Evolutionary conservation across 2,888 invertebrate genomes (phyloP).

Genomic region (Drosophila dives): DNA sequence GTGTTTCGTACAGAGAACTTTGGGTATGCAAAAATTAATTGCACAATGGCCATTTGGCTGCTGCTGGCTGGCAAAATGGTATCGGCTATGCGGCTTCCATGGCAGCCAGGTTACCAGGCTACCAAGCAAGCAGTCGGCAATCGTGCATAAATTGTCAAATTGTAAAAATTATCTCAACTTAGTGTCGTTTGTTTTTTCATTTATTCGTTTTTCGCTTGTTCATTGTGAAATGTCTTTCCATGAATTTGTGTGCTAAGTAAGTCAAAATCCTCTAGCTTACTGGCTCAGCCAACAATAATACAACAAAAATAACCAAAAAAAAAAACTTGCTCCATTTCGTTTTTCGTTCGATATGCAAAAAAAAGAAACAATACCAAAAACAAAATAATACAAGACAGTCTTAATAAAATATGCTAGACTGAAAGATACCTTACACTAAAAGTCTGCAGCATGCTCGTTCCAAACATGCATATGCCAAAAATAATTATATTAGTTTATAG

Average conservation of each 20-base stretch:
- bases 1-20: constrained; percentile 56
- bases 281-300: constrained; percentile 7
- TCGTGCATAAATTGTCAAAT: constrained; percentile 82
- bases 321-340: constrained; percentile 70
- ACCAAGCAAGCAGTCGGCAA: constrained; percentile 48
- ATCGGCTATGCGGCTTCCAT: constrained; percentile 20
- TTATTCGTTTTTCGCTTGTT: constrained; percentile 34
- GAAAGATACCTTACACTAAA: constrained; percentile 6
- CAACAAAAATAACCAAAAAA: neutral
- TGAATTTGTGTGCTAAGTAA: constrained; percentile 63
- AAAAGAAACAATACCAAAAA: constrained; percentile 14
- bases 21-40: constrained; percentile 69
- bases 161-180: constrained; percentile 81
- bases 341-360: constrained; percentile 71
- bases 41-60: constrained; percentile 63
- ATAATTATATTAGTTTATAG: neutral
- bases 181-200: constrained; percentile 54
- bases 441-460: neutral
- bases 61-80: constrained; percentile 8
- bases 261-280: constrained; percentile 41
- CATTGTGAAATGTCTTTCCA: constrained; percentile 75
- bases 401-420: constrained; percentile 2
- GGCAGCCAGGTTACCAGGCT: constrained; percentile 5
- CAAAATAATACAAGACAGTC: constrained; percentile 18
- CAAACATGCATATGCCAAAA: neutral